A percentile compares a stretch with the other conserved stretches of the same genome.
These are phyloP conservation scores for Myathropa florea DNA, from an alignment of 2,888 invertebrate species.

Conservation along the genomic window DNA sequence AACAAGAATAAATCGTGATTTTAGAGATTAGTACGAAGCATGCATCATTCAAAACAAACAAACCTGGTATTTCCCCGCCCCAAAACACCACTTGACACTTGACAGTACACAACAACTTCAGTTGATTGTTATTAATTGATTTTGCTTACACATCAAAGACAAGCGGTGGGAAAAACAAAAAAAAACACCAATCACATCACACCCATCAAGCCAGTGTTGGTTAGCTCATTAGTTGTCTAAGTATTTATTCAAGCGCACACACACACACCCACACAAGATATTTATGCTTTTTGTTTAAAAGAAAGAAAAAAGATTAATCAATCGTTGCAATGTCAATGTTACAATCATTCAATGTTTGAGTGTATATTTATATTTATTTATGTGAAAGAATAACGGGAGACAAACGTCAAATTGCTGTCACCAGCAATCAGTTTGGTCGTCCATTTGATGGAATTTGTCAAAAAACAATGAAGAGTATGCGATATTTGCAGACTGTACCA, in stretches of 20 bases:
- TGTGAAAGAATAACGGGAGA: neutral
- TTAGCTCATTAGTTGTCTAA: conserved; percentile 56
- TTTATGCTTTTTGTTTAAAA: conserved; percentile 44
- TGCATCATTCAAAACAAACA: conserved; percentile 13
- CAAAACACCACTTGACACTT: conserved; percentile 29
- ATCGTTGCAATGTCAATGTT: conserved; percentile 45
- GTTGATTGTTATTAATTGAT: conserved; percentile 44
- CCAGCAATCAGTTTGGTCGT: conserved; percentile 41
- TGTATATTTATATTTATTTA: conserved; percentile 55
- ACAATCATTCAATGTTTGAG: conserved; percentile 59
- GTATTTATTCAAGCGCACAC: conserved; percentile 56
- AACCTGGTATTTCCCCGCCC: conserved; percentile 13
- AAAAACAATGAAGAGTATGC: conserved; percentile 74
- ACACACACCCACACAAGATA: conserved; percentile 14
- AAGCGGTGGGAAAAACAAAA: neutral
- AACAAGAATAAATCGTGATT: conserved; percentile 40
- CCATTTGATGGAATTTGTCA: conserved; percentile 74
- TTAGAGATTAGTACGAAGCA: conserved; percentile 43
- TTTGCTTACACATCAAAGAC: neutral
- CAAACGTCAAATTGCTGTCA: conserved; percentile 45
- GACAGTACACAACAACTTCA: conserved; percentile 32
- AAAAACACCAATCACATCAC: neutral
- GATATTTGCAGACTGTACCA: conserved; percentile 77
- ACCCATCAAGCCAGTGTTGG: conserved; percentile 29
- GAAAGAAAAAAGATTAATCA: neutral